phyloP scores from a whole-genome alignment of 2,797 vertebrate genomes.

The Myripristis murdjan region DNA sequence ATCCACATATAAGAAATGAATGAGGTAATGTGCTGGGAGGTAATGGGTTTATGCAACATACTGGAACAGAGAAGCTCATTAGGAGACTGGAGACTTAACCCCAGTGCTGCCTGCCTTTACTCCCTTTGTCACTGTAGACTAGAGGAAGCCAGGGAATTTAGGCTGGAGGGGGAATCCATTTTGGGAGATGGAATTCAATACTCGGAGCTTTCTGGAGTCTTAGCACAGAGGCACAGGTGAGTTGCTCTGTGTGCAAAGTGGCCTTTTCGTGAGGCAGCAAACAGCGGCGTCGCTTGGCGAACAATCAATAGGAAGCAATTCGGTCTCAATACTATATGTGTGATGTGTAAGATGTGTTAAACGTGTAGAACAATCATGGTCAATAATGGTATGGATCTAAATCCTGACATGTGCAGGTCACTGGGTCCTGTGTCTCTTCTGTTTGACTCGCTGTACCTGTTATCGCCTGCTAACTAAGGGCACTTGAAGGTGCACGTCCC shows the following conservation, averaged over 20 bases:
- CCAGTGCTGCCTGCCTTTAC: conserved; percentile 68
- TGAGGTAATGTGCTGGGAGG: conserved; percentile 93
- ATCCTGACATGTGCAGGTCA: conserved; percentile 23
- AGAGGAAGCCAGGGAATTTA: conserved; percentile 59
- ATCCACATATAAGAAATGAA: conserved; percentile 93
- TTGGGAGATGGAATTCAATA: conserved; percentile 60
- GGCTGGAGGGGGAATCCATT: conserved; percentile 50
- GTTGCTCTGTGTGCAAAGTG: conserved; percentile 68
- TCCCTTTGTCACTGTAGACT: conserved; percentile 70
- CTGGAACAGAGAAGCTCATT: conserved; percentile 89
- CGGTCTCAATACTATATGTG: conserved; percentile 65
- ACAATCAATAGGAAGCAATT: conserved; percentile 65
- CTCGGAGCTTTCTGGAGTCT: conserved; percentile 32
- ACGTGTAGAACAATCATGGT: conserved; percentile 15
- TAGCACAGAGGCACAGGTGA: conserved; percentile 61
- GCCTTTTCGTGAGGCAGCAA: conserved; percentile 57
- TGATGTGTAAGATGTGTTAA: conserved; percentile 53
- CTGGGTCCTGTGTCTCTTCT: neutral
- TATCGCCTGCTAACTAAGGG: too few species aligned
- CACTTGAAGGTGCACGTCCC: too few species aligned
- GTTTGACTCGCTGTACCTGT: neutral
- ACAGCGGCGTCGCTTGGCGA: conserved; percentile 46
- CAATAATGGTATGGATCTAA: conserved; percentile 32
- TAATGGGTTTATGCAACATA: conserved; percentile 92
- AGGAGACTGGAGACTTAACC: conserved; percentile 87